These are phyloP conservation scores for Paradisaea rubra DNA, from an alignment of 2,113 vertebrate genomes.

Conservation along the genomic window DNA sequence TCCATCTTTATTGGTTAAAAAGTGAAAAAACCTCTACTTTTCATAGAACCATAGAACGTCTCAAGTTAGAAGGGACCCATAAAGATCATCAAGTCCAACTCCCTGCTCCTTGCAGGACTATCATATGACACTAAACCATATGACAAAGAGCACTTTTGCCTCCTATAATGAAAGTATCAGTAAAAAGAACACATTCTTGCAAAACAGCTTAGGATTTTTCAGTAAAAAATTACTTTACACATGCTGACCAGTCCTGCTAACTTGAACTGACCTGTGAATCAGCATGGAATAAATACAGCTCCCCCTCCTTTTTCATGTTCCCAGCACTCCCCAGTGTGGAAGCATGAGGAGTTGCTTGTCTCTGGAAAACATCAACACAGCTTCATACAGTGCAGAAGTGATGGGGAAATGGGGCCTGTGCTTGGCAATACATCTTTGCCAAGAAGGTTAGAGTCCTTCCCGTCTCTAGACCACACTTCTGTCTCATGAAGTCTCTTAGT, in stretches of 20 bases:
- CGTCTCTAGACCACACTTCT: too few relatives aligned
- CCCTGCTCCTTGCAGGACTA: neutral
- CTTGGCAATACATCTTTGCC: neutral
- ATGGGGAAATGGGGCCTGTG: neutral
- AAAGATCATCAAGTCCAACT: neutral
- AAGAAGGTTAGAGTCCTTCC: neutral
- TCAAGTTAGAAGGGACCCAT: neutral
- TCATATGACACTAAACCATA: neutral
- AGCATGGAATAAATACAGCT: neutral
- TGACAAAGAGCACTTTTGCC: neutral
- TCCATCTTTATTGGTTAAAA: neutral
- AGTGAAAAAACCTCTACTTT: neutral
- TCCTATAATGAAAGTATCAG: neutral
- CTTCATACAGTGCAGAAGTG: neutral
- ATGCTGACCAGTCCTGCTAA: neutral
- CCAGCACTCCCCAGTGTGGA: neutral
- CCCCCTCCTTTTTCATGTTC: neutral
- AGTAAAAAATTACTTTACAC: rapidly evolving
- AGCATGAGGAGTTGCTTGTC: neutral
- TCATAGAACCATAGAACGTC: neutral
- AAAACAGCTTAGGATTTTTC: neutral
- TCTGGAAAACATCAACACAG: neutral
- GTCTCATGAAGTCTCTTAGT: neutral
- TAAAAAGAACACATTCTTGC: neutral
- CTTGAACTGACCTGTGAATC: neutral